phyloP scores from a whole-genome alignment of 2,113 vertebrate species.

The Ictalurus punctatus region DNA sequence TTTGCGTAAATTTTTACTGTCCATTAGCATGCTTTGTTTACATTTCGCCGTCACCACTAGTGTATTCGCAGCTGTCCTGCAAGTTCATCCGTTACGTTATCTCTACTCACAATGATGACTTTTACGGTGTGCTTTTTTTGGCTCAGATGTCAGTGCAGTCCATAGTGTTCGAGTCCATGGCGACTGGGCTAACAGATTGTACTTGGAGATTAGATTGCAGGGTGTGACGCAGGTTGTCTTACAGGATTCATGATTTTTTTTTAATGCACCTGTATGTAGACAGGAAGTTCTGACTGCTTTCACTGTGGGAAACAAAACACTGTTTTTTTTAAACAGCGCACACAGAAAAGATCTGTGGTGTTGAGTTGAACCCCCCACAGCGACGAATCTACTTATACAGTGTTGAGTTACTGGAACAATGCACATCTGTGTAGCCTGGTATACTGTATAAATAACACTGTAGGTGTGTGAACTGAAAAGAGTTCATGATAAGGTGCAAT shows the following conservation, averaged over 20 bases:
- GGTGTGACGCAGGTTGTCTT: neutral
- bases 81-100: neutral
- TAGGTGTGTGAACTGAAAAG: neutral
- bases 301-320: neutral
- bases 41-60: neutral
- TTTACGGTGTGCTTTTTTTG: neutral
- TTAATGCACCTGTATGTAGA: neutral
- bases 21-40: neutral
- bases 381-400: neutral
- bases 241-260: neutral
- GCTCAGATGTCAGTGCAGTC: neutral
- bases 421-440: neutral
- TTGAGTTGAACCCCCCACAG: neutral
- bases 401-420: neutral
- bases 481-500: neutral
- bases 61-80: neutral
- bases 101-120: neutral
- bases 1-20: neutral
- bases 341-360: neutral
- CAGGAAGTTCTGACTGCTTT: too few relatives aligned
- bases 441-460: neutral
- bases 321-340: neutral
- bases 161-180: neutral
- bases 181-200: neutral
- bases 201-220: neutral